phyloP scores from a whole-genome alignment of 2,797 vertebrate species.

The Bufotes viridis region DNA sequence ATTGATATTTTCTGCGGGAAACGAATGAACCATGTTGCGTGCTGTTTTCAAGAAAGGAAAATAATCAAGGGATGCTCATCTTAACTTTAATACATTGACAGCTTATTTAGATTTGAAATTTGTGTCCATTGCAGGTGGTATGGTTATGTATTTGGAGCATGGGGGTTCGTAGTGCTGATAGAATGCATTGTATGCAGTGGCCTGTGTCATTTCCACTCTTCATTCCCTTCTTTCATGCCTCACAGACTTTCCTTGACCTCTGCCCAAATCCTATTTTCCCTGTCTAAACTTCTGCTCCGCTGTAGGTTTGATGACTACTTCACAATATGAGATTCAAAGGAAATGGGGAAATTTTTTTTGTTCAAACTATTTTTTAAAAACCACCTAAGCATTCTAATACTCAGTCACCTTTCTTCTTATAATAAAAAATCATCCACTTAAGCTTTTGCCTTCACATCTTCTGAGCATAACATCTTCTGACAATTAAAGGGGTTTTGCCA shows the following conservation, averaged over 20 bases:
- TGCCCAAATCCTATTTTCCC: conserved; percentile 11
- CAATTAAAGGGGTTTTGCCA: too few species aligned
- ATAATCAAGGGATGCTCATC: conserved; percentile 49
- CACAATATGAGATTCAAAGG: background rate
- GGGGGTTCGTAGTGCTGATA: background rate
- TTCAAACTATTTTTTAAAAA: too few species aligned
- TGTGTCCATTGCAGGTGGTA: conserved; percentile 21
- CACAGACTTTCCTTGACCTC: background rate
- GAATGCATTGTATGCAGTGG: background rate
- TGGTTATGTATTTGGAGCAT: background rate
- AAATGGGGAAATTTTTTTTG: background rate
- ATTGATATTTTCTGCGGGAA: conserved; percentile 55
- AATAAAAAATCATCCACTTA: too few species aligned
- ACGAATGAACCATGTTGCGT: conserved; percentile 28
- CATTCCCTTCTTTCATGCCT: conserved; percentile 12
- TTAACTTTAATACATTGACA: conserved; percentile 38
- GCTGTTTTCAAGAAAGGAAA: conserved; percentile 46
- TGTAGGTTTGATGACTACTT: background rate
- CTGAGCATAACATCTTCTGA: too few species aligned
- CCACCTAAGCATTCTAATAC: background rate
- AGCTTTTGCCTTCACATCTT: too few species aligned
- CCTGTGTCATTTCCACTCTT: background rate
- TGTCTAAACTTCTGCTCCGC: background rate
- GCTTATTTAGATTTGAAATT: conserved; percentile 51
- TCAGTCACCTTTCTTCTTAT: too few species aligned